phyloP scores from a whole-genome alignment of 2,113 vertebrate species.

The Collichthys lucidus region DNA sequence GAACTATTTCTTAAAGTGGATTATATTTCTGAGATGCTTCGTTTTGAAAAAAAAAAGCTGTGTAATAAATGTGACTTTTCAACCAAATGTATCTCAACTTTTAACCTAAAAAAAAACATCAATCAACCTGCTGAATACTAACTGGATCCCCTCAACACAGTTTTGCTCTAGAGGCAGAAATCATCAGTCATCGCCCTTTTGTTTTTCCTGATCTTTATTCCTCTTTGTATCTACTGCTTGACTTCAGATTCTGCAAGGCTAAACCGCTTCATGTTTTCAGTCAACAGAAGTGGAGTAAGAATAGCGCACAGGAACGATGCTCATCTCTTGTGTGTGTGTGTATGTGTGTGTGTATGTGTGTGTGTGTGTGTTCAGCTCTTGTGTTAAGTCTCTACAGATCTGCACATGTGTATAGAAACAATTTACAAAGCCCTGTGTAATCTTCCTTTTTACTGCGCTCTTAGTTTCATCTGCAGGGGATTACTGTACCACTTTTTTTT shows the following conservation, averaged over 20 bases:
- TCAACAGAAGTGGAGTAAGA: conserved; percentile 30
- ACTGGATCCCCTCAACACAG: conserved; percentile 3
- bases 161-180: neutral
- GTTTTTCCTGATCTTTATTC: neutral
- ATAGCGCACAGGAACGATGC: conserved; percentile 28
- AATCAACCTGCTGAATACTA: no score
- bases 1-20: no score
- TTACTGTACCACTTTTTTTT: conserved; percentile 77
- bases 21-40: no score
- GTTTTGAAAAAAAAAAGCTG: no score
- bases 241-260: conserved; percentile 3
- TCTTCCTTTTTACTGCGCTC: conserved; percentile 75
- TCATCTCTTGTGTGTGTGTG: conserved; percentile 1
- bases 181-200: neutral
- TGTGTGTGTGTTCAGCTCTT: conserved; percentile 40
- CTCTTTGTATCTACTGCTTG: conserved; percentile 8
- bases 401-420: conserved; percentile 75
- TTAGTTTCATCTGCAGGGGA: conserved; percentile 74
- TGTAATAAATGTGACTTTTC: no score
- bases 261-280: conserved; percentile 19
- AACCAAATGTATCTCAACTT: no score
- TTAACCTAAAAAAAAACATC: no score
- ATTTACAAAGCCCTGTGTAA: conserved; percentile 81
- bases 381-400: conserved; percentile 77
- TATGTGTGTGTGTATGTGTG: conserved; percentile 36